Conservation (phyloP, 2,888 invertebrate species). For the Sialis lutaria region DNA sequence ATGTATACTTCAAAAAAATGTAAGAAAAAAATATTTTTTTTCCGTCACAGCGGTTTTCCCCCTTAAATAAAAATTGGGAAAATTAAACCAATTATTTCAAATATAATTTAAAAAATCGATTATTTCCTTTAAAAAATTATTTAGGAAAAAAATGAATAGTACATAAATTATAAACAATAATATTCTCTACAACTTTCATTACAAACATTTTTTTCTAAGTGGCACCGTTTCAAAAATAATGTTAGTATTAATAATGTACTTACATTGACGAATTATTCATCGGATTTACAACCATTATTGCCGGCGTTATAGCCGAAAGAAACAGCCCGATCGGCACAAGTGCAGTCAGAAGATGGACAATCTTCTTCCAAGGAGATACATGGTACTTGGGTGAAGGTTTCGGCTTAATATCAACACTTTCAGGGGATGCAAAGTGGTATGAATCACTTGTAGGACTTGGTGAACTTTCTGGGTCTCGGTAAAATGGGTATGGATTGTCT, state of each 20-base stretch:
- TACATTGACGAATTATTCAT: constrained; percentile 13
- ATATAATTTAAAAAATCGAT: not conserved
- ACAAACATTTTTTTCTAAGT: too few relatives aligned
- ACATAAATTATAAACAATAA: not conserved
- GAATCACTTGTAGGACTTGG: constrained; percentile 3
- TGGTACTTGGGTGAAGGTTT: not conserved
- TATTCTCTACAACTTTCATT: constrained; percentile 6
- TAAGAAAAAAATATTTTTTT: too few relatives aligned
- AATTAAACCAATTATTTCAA: too few relatives aligned
- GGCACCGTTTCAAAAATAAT: too few relatives aligned
- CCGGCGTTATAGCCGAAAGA: constrained; percentile 51
- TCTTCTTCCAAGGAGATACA: constrained; percentile 38
- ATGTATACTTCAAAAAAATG: too few relatives aligned
- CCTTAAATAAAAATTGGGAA: too few relatives aligned
- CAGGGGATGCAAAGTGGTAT: constrained; percentile 2
- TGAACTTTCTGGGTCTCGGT: constrained; percentile 7
- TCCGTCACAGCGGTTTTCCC: too few relatives aligned
- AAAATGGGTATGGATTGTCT: constrained; percentile 18
- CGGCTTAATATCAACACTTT: constrained; percentile 2
- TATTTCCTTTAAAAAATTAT: too few relatives aligned
- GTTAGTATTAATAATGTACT: too few relatives aligned
- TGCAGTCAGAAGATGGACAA: constrained; percentile 45
- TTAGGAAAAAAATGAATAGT: not conserved
- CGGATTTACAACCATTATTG: constrained; percentile 37
- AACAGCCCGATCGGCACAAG: constrained; percentile 53